Conservation (phyloP, 2,797 vertebrate species). For the Schizothorax lantsangensis region DNA sequence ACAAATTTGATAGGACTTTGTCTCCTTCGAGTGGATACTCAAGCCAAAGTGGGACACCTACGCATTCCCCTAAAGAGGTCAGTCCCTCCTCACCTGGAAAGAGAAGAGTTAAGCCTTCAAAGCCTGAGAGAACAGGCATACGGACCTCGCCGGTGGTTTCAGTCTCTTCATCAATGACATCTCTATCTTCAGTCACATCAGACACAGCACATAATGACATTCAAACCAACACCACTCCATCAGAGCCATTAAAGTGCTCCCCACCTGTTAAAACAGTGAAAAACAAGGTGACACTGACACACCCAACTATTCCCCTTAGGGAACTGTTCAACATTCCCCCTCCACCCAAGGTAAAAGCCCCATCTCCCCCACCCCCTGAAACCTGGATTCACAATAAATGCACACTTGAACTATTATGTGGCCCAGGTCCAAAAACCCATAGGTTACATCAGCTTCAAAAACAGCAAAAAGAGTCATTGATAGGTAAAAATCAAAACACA, state of each 20-base stretch:
- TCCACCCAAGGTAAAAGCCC: slow-evolving; percentile 90
- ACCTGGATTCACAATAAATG: slow-evolving; percentile 77
- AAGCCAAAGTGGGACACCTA: slow-evolving; percentile 96
- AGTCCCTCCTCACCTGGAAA: slow-evolving; percentile 80
- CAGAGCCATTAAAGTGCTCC: slow-evolving; percentile 55
- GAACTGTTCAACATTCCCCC: slow-evolving; percentile 86
- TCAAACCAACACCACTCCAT: slow-evolving; percentile 56
- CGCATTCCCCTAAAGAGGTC: slow-evolving; percentile 85
- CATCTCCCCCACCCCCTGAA: slow-evolving; percentile 87
- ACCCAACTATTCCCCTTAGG: slow-evolving; percentile 60
- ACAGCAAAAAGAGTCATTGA: slow-evolving; percentile 53
- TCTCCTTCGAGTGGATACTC: slow-evolving; percentile 98
- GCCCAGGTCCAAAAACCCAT: slow-evolving; percentile 60
- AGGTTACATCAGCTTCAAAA: slow-evolving; percentile 62
- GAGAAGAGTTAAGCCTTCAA: slow-evolving; percentile 81
- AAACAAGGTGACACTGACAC: slow-evolving; percentile 43
- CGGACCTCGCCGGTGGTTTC: slow-evolving; percentile 84
- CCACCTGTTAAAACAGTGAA: slow-evolving; percentile 55
- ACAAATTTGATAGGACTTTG: slow-evolving; percentile 89
- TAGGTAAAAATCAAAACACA: slow-evolving; percentile 54
- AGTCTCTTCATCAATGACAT: slow-evolving; percentile 86
- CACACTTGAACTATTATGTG: slow-evolving; percentile 78
- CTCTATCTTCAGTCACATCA: slow-evolving; percentile 85
- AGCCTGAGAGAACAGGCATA: slow-evolving; percentile 83
- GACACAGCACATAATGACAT: slow-evolving; percentile 76